phyloP scores from a whole-genome alignment of 2,797 vertebrate genomes.

The Diplodus puntazzo region DNA sequence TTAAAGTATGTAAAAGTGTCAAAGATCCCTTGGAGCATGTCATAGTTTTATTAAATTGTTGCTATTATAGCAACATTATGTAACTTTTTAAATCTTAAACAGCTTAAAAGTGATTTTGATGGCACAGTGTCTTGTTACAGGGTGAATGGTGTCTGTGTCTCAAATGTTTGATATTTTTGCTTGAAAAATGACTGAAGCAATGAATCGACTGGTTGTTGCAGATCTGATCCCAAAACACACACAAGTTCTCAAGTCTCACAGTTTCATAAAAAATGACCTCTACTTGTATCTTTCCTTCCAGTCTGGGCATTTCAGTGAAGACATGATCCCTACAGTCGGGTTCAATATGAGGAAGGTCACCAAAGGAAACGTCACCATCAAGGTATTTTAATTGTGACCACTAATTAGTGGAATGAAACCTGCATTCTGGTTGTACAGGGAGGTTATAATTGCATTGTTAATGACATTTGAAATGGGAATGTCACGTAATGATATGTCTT shows the following conservation, averaged over 20 bases:
- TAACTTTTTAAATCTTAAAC: too few species aligned
- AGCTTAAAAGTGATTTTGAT: too few species aligned
- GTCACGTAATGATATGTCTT: slow-evolving; percentile 6
- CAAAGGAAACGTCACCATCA: slow-evolving; percentile 99
- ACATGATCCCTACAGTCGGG: slow-evolving; percentile 99
- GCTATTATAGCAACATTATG: too few species aligned
- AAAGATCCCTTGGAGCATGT: neutral
- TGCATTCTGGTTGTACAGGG: neutral
- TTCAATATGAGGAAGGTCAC: slow-evolving; percentile 99
- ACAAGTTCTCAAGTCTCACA: neutral
- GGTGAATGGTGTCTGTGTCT: too few species aligned
- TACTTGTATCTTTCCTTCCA: slow-evolving; percentile 71
- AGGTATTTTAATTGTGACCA: slow-evolving; percentile 82
- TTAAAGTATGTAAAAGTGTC: neutral
- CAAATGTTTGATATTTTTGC: too few species aligned
- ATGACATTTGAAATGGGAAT: slow-evolving; percentile 22
- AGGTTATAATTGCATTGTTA: neutral
- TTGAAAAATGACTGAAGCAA: too few species aligned
- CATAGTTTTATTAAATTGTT: neutral
- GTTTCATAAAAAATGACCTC: neutral
- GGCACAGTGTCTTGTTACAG: too few species aligned
- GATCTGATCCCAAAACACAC: too few species aligned
- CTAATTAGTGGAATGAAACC: neutral
- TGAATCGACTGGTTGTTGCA: too few species aligned
- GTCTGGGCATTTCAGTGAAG: slow-evolving; percentile 99